A percentile compares a stretch with the other conserved stretches of the same genome.
Conservation (phyloP, 1,140 invertebrate genomes). For the Pseudomyrmex concolor region DNA sequence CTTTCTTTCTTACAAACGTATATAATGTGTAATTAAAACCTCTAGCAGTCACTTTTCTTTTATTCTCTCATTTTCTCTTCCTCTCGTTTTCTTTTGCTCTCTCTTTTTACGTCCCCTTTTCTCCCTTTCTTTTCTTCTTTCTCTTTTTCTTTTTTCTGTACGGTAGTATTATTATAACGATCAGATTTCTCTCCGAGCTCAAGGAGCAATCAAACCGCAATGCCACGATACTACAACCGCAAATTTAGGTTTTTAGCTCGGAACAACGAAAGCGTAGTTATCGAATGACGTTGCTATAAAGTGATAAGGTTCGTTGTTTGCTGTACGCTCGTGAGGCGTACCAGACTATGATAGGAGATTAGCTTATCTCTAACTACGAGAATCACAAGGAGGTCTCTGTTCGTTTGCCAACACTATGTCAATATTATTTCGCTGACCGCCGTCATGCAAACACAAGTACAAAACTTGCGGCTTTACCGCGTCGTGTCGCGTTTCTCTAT, state of each 20-base stretch:
- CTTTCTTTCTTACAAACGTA: neutral
- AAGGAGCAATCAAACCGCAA: neutral
- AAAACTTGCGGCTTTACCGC: conserved; percentile 31
- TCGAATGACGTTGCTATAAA: conserved; percentile 67
- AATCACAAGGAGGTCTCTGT: conserved; percentile 72
- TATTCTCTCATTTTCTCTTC: neutral
- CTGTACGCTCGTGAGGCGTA: conserved; percentile 66
- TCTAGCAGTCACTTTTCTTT: neutral
- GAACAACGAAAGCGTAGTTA: conserved; percentile 64
- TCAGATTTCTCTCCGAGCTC: neutral
- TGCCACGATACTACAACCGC: neutral
- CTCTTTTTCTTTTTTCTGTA: conserved; percentile 4
- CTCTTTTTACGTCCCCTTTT: neutral
- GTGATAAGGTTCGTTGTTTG: conserved; percentile 72
- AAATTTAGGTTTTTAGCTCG: conserved; percentile 71
- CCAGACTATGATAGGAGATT: conserved; percentile 77
- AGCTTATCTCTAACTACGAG: conserved; percentile 73
- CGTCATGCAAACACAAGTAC: conserved; percentile 46
- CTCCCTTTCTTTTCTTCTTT: conserved; percentile 8
- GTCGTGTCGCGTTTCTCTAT: neutral
- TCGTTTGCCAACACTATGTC: conserved; percentile 70
- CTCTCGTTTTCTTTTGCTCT: neutral
- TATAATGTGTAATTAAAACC: too few species aligned
- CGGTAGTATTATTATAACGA: conserved; percentile 15
- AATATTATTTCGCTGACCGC: conserved; percentile 75